phyloP scores from a whole-genome alignment of 2,797 vertebrate genomes.

The Diceros bicornis region DNA sequence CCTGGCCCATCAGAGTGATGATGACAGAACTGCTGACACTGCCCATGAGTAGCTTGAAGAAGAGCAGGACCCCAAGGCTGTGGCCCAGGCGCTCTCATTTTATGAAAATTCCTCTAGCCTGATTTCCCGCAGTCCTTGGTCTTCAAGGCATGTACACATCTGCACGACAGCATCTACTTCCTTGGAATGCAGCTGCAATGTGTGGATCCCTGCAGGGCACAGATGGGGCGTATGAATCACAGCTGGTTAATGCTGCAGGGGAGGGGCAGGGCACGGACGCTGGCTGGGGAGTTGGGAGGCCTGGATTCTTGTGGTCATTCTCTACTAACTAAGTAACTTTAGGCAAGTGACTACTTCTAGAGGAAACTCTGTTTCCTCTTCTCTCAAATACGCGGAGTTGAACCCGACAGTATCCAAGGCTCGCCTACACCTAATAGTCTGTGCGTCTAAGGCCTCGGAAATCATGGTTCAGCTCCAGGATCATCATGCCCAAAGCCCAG shows the following conservation, averaged over 20 bases:
- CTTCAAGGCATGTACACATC: constrained; percentile 55
- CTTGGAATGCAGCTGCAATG: constrained; percentile 34
- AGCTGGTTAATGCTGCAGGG: not conserved
- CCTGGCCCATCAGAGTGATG: accelerated
- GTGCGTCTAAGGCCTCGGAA: not conserved
- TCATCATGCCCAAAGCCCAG: not conserved
- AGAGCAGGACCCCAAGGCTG: constrained; percentile 6
- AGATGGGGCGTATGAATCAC: not conserved
- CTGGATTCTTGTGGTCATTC: not conserved
- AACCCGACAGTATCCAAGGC: not conserved
- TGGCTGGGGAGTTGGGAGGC: not conserved
- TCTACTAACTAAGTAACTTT: not conserved
- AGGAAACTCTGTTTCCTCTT: not conserved
- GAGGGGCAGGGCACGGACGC: not conserved
- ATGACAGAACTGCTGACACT: not conserved
- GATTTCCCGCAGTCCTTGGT: not conserved
- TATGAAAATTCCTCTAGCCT: constrained; percentile 51
- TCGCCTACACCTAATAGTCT: not conserved
- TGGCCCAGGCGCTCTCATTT: constrained; percentile 17
- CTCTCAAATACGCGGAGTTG: not conserved
- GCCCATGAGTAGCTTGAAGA: not conserved
- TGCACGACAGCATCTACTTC: constrained; percentile 9
- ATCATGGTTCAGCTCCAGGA: not conserved
- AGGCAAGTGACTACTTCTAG: not conserved
- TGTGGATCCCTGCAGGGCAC: not conserved